Evolutionary conservation across 2,888 invertebrate species (phyloP), one percentile per base, ranked within the genome.

Genomic region (Hanleya hanleyi): DNA sequence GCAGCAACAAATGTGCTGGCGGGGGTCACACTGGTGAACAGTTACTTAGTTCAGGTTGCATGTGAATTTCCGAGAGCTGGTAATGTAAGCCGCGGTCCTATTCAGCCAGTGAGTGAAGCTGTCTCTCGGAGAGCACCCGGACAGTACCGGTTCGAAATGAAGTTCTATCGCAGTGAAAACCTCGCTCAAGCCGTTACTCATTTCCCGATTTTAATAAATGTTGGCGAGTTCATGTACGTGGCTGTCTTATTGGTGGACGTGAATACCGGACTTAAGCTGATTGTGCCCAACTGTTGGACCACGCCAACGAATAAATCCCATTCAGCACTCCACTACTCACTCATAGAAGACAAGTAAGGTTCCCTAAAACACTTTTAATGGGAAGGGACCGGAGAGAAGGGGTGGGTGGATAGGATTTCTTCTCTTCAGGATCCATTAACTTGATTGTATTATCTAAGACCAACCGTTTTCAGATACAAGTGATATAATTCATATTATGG

Each of bases 331-430:
- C 73, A 75, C 4, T 83, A 85, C 72, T 73, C 78, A 5, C 78
- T 89, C 18, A 83, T 88, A 57, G 51, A 62, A 29, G 70, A 88
- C 72, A 89, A 86, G 89, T 89, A 73, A 76, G 85, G 75, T n/a
- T n/a, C n/a, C n/a, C n/a, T n/a, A n/a, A n/a, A n/a, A n/a, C n/a
- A n/a, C n/a, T n/a, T n/a, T n/a, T n/a, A n/a, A n/a, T n/a, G n/a
- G n/a, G n/a, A n/a, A n/a, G n/a, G n/a, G n/a, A n/a, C n/a, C n/a
- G n/a, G n/a, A n/a, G n/a, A n/a, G n/a, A n/a, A n/a, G n/a, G n/a
- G n/a, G n/a, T n/a, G n/a, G n/a, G n/a, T n/a, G n/a, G n/a, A n/a
- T n/a, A n/a, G n/a, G n/a, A n/a, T n/a, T n/a, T n/a, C n/a, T n/a
- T n/a, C n/a, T n/a, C n/a, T n/a, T n/a, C n/a, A n/a, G n/a, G n/a